A percentile compares a stretch with the other conserved stretches of the same genome.
Conservation (phyloP, 2,113 vertebrate species). For the Rhinoptilus africanus region DNA sequence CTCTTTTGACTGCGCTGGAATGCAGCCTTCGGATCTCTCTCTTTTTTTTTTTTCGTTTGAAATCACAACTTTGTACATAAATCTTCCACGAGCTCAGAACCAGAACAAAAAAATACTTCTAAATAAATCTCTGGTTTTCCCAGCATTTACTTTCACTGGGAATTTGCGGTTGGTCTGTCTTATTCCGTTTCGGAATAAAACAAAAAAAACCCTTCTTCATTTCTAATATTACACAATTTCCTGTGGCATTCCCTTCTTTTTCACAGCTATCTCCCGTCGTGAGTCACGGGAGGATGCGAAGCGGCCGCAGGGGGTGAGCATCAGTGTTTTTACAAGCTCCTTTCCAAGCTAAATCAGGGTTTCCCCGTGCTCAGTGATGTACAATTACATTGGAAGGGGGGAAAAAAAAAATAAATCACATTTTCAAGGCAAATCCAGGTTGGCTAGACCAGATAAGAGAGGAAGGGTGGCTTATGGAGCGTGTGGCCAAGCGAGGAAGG, state of each 20-base stretch:
- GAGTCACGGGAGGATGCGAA: neutral
- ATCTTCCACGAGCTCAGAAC: neutral
- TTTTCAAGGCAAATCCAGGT: neutral
- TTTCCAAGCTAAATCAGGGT: neutral
- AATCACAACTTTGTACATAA: neutral
- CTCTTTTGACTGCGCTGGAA: neutral
- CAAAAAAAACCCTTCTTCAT: neutral
- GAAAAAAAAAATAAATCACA: too few relatives aligned
- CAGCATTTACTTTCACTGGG: neutral
- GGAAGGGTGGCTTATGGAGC: rapidly evolving
- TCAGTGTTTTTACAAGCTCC: neutral
- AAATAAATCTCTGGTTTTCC: neutral
- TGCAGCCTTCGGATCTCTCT: neutral
- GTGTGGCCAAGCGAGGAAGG: neutral
- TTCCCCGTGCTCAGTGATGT: neutral
- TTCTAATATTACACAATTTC: neutral
- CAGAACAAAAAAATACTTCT: neutral
- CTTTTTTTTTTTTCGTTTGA: neutral
- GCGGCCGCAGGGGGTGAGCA: rapidly evolving
- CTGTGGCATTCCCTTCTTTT: neutral
- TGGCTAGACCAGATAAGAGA: too few relatives aligned
- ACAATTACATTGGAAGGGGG: rapidly evolving
- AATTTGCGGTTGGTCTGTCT: neutral
- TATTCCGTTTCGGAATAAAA: neutral
- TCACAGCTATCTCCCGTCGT: neutral